phyloP scores from a whole-genome alignment of 1,140 invertebrate species.

The Saccostrea echinata region DNA sequence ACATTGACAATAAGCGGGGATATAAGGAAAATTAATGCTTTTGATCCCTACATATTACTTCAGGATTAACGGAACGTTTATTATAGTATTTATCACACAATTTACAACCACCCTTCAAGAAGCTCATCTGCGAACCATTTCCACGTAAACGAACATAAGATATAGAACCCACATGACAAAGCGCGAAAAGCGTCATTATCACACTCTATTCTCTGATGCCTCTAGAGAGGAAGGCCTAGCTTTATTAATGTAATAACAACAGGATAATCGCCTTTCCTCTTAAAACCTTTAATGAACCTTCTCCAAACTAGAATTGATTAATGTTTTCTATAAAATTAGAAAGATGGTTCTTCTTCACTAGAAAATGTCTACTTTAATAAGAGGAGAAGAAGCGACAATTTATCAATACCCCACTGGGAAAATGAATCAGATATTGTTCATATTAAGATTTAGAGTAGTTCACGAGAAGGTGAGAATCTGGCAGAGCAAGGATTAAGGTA shows the following conservation, averaged over 20 bases:
- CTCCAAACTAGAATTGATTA: slow-evolving; percentile 20
- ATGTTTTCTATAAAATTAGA: slow-evolving; percentile 33
- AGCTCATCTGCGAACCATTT: background rate
- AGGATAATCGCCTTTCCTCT: slow-evolving; percentile 14
- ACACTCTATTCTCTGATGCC: background rate
- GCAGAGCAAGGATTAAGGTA: background rate
- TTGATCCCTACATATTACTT: background rate
- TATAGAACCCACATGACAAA: slow-evolving; percentile 27
- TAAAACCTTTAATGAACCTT: slow-evolving; percentile 34
- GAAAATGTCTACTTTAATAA: slow-evolving; percentile 33
- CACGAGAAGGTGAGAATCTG: background rate
- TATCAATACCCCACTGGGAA: slow-evolving; percentile 16
- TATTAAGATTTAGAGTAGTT: slow-evolving; percentile 6
- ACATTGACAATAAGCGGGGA: background rate
- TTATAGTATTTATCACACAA: background rate
- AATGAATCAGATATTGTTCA: slow-evolving; percentile 27
- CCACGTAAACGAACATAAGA: background rate
- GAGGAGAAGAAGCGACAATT: background rate
- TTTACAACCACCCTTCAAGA: background rate
- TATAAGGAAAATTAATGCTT: background rate
- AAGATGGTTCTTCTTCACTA: background rate
- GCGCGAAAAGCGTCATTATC: background rate
- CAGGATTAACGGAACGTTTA: background rate
- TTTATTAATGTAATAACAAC: slow-evolving; percentile 36
- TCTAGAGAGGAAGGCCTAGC: background rate